Conservation (phyloP, 2,113 vertebrate species). For the Limnothrissa miodon region DNA sequence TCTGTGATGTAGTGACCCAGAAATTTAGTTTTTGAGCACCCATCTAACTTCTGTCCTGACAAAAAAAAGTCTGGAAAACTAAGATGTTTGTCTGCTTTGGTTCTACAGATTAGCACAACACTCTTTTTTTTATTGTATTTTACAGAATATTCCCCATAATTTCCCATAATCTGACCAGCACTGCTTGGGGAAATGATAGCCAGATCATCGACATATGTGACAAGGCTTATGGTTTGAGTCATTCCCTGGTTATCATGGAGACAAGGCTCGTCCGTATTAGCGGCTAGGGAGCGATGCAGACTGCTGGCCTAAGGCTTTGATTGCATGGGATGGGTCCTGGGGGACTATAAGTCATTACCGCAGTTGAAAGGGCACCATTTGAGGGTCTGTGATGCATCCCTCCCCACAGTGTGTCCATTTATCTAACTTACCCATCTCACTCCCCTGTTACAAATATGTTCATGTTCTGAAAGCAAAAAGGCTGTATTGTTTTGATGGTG, state of each 20-base stretch:
- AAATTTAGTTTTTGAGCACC: too few species aligned
- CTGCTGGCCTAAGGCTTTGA: neutral
- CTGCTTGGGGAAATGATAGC: too few species aligned
- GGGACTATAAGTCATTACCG: neutral
- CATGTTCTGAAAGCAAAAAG: too few species aligned
- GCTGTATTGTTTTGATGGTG: too few species aligned
- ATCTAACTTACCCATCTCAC: neutral
- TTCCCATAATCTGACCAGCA: too few species aligned
- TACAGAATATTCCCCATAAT: too few species aligned
- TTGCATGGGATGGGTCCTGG: neutral
- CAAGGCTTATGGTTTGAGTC: neutral
- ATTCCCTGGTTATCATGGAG: neutral
- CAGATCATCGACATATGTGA: neutral
- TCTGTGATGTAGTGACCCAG: too few species aligned
- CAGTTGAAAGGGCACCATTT: neutral
- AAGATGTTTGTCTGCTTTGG: too few species aligned
- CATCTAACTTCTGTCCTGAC: too few species aligned
- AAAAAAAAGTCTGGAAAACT: too few species aligned
- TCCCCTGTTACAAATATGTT: neutral
- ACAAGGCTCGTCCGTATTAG: neutral
- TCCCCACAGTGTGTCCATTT: neutral
- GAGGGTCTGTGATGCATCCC: neutral
- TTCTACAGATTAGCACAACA: too few species aligned
- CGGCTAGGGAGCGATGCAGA: neutral
- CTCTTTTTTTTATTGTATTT: too few species aligned